A percentile compares a stretch with the other conserved stretches of the same genome.
phyloP scores from a whole-genome alignment of 2,797 vertebrate genomes.

The Danionella dracula region DNA sequence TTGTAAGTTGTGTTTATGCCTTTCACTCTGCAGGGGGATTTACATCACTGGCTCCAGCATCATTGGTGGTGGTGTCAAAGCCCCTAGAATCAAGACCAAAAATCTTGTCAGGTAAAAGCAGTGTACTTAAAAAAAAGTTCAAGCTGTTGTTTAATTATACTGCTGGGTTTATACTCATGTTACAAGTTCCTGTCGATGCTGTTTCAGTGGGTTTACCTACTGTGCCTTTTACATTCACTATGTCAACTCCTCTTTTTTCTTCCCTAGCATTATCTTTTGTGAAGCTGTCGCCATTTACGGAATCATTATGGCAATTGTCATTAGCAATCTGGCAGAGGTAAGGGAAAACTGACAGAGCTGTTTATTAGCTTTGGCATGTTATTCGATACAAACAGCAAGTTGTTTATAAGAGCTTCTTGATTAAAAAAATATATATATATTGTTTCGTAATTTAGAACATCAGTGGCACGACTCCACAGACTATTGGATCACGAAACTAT shows the following conservation, averaged over 20 bases:
- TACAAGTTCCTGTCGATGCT: too few relatives aligned
- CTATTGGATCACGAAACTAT: conserved; percentile 88
- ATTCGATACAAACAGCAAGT: neutral
- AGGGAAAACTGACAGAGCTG: neutral
- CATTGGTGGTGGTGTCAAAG: conserved; percentile 95
- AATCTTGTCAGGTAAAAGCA: conserved; percentile 90
- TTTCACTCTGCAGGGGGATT: conserved; percentile 80
- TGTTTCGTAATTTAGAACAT: conserved; percentile 70
- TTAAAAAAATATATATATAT: too few relatives aligned
- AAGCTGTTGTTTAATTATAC: too few relatives aligned
- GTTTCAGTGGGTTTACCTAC: too few relatives aligned
- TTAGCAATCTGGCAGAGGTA: conserved; percentile 98
- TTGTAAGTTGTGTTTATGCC: too few relatives aligned
- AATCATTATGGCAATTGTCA: conserved; percentile 99
- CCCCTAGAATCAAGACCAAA: conserved; percentile 97
- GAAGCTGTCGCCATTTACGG: conserved; percentile 98
- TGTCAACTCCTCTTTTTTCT: neutral
- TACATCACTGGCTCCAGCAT: conserved; percentile 98
- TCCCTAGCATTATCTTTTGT: conserved; percentile 92
- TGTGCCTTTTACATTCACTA: neutral
- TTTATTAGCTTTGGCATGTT: neutral
- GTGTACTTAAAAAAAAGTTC: neutral
- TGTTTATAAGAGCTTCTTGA: too few relatives aligned
- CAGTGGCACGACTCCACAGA: conserved; percentile 79
- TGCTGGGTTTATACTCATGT: too few relatives aligned